These are phyloP conservation scores for Arctocebus calabarensis DNA, from an alignment of 2,797 vertebrate species.

Conservation along the genomic window DNA sequence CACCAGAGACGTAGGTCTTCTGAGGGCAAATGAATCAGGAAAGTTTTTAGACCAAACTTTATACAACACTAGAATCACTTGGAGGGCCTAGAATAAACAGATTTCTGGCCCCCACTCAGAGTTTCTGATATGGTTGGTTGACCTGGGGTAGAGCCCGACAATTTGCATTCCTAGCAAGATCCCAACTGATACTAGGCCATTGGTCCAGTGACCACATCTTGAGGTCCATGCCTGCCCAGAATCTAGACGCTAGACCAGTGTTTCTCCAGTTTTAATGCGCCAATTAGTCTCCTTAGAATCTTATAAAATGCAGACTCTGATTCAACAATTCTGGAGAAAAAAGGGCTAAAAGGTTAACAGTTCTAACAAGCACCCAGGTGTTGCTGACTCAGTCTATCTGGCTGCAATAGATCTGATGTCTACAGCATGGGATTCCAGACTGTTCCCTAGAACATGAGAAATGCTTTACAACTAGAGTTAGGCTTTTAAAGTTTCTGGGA, in stretches of 20 bases:
- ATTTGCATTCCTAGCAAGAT: background rate
- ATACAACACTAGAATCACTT: background rate
- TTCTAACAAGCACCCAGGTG: background rate
- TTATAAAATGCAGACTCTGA: constrained; percentile 25
- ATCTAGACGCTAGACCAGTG: background rate
- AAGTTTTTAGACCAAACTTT: background rate
- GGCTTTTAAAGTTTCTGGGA: background rate
- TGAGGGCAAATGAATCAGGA: background rate
- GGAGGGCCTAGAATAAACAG: background rate
- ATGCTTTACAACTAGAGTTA: constrained; percentile 28
- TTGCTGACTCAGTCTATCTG: background rate
- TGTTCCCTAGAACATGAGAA: background rate
- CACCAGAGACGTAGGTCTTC: background rate
- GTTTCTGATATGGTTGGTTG: background rate
- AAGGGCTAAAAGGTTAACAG: background rate
- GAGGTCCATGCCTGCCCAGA: background rate
- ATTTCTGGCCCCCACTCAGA: background rate
- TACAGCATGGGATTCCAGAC: background rate
- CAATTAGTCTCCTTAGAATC: background rate
- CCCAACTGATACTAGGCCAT: background rate
- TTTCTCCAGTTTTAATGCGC: background rate
- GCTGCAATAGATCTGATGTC: rapidly evolving
- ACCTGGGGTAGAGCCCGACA: background rate
- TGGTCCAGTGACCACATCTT: background rate
- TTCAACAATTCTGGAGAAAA: constrained; percentile 10